Conservation (phyloP, 2,113 vertebrate genomes). For the Otus sunia region DNA sequence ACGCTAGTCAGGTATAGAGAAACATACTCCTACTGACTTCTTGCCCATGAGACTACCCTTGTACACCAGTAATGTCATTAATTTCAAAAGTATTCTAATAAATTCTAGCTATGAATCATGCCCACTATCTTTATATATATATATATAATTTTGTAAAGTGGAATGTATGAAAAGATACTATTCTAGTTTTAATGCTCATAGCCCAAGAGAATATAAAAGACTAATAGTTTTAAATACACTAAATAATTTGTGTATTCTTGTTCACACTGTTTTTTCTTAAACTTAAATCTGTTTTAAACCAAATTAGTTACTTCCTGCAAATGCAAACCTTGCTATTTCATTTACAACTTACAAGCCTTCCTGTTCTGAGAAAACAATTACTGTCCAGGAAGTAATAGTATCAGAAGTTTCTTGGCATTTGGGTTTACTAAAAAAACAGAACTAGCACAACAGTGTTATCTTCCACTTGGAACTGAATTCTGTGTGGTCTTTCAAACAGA, state of each 20-base stretch:
- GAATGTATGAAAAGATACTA: neutral
- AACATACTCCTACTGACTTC: neutral
- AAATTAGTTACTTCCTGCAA: neutral
- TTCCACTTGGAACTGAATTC: neutral
- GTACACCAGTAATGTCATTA: neutral
- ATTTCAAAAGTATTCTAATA: neutral
- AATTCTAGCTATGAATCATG: neutral
- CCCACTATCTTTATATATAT: neutral
- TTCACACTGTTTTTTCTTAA: neutral
- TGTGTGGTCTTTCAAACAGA: neutral
- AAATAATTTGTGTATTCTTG: neutral
- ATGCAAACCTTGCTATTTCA: neutral
- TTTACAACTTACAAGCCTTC: neutral
- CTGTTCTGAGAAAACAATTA: conserved; percentile 22
- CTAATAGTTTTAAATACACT: neutral
- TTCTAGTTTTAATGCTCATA: neutral
- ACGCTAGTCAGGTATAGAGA: neutral
- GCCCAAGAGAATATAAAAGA: neutral
- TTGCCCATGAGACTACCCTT: neutral
- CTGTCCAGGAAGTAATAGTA: conserved; percentile 30
- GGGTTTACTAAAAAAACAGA: neutral
- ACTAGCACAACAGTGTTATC: neutral
- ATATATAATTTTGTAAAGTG: neutral
- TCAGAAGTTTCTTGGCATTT: conserved; percentile 19
- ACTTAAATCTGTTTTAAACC: neutral